phyloP scores from a whole-genome alignment of 2,797 vertebrate genomes.

The Dryobates pubescens region DNA sequence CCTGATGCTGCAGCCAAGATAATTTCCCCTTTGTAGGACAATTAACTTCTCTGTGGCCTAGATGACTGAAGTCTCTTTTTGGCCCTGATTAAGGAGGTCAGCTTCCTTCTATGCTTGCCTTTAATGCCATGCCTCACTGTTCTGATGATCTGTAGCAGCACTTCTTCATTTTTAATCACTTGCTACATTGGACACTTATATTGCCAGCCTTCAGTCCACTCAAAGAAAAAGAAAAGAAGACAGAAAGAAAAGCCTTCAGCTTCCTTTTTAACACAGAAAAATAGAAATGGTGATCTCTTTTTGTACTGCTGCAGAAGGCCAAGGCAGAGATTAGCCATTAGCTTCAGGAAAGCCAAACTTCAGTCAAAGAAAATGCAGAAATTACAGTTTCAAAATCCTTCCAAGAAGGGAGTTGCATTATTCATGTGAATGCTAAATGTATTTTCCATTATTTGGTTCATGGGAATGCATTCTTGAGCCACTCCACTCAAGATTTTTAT shows the following conservation, averaged over 20 bases:
- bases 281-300: background rate
- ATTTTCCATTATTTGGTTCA: slow-evolving; percentile 71
- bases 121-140: background rate
- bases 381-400: slow-evolving; percentile 41
- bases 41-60: background rate
- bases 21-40: background rate
- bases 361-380: slow-evolving; percentile 62
- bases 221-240: background rate
- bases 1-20: background rate
- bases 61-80: background rate
- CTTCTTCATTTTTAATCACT: slow-evolving; percentile 20
- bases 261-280: background rate
- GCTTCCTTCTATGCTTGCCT: background rate
- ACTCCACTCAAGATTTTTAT: slow-evolving; percentile 41
- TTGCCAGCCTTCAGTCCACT: background rate
- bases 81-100: background rate
- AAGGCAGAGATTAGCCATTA: slow-evolving; percentile 13
- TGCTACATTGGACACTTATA: background rate
- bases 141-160: background rate
- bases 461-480: slow-evolving; percentile 57
- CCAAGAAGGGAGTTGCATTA: slow-evolving; percentile 66
- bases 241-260: background rate
- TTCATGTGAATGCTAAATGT: slow-evolving; percentile 71
- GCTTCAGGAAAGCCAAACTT: slow-evolving; percentile 54
- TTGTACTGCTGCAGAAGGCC: background rate